Percentiles rank a stretch among this genome's conserved stretches.
These are phyloP conservation scores for Leptosomus discolor DNA, from an alignment of 2,113 vertebrate genomes.

Conservation along the genomic window DNA sequence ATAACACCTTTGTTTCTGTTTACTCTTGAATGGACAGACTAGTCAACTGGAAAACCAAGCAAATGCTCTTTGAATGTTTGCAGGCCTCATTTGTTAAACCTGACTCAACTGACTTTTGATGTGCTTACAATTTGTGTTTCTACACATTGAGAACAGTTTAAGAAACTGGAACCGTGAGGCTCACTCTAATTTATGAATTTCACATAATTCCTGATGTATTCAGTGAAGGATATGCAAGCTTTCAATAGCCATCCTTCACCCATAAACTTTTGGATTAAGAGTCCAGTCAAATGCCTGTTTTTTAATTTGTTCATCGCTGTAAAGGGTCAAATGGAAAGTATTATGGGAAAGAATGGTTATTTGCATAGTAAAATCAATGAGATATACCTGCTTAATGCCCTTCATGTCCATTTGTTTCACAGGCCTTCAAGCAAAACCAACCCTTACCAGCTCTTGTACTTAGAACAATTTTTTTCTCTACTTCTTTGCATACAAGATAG, in stretches of 20 bases:
- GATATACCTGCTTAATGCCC: background rate
- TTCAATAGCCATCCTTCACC: background rate
- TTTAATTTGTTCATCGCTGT: background rate
- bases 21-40: background rate
- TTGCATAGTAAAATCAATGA: background rate
- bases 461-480: background rate
- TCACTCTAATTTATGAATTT: background rate
- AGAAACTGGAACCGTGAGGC: background rate
- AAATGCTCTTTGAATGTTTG: background rate
- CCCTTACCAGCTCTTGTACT: background rate
- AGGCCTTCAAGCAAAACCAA: background rate
- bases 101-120: background rate
- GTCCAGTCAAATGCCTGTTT: background rate
- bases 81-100: background rate
- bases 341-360: background rate
- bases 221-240: background rate
- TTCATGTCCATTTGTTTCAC: background rate
- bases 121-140: background rate
- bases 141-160: background rate
- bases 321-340: background rate
- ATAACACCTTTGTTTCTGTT: constrained; percentile 11
- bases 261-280: background rate
- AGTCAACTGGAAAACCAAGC: constrained; percentile 29
- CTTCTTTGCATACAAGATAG: background rate
- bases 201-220: background rate